A percentile compares a stretch with the other conserved stretches of the same genome.
Conservation (phyloP, 2,113 vertebrate genomes). For the Odontesthes bonariensis region DNA sequence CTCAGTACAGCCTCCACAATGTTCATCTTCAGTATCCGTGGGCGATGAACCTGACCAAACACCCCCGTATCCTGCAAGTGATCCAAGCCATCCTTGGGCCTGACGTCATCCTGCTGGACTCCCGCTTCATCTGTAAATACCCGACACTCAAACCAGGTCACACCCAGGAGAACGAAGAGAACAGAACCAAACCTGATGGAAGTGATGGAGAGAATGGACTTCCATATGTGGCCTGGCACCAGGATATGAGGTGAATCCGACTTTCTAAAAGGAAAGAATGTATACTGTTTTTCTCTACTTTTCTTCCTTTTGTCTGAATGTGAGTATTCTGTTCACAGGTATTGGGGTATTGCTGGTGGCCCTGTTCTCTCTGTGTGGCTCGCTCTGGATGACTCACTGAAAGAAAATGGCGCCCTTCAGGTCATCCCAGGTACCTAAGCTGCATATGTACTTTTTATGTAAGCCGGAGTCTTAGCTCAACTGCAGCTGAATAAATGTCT, state of each 20-base stretch:
- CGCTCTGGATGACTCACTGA: slow-evolving; percentile 81
- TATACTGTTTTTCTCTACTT: not conserved
- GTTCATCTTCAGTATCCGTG: slow-evolving; percentile 80
- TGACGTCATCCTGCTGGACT: slow-evolving; percentile 84
- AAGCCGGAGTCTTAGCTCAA: not conserved
- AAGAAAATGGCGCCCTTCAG: slow-evolving; percentile 84
- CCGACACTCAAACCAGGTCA: slow-evolving; percentile 44
- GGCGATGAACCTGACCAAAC: slow-evolving; percentile 80
- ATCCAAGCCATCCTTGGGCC: slow-evolving; percentile 78
- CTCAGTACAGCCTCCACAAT: slow-evolving; percentile 85
- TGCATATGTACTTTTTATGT: not conserved
- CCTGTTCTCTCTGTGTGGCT: slow-evolving; percentile 86
- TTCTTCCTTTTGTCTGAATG: slow-evolving; percentile 6
- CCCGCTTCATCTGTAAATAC: slow-evolving; percentile 88
- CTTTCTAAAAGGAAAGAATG: not conserved
- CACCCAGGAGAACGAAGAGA: slow-evolving; percentile 11
- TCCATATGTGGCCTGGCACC: slow-evolving; percentile 86
- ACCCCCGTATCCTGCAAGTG: slow-evolving; percentile 73
- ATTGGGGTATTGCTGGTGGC: slow-evolving; percentile 85
- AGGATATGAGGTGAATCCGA: slow-evolving; percentile 82
- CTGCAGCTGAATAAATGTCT: not conserved
- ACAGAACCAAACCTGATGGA: not conserved
- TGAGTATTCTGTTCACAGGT: slow-evolving; percentile 63
- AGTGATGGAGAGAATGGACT: slow-evolving; percentile 20
- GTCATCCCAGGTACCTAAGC: slow-evolving; percentile 84